Base-by-base conservation (phyloP, 2,888 invertebrate genomes). In the Tinea semifulvella region DNA sequence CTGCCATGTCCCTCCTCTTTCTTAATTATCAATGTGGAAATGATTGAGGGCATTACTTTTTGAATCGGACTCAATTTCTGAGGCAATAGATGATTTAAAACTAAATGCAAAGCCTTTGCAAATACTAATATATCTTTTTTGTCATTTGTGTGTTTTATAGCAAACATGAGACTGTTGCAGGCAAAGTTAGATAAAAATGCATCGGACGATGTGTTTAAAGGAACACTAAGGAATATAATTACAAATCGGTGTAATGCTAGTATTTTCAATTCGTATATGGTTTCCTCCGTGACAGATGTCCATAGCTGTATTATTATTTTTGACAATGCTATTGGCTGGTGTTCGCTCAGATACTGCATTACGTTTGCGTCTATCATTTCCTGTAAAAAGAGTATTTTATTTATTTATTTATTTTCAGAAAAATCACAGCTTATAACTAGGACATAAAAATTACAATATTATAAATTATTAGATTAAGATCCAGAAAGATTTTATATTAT, bases 101-200 rank as follows among this genome's bases (percentile, higher is more conserved):
- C 71, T 5, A 56, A 49, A 45, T 68, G 58, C 1, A 88, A 58
- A 47, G 80, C 84, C 55, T 63, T 63, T 14, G 65, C 54, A 5
- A 79, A 61, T 13, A 68, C 56, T 39, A 54, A 53, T 8, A 76
- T 49, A 36, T 71, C 61, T 2, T 57, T 51, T 42, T 65, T 58
- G 7, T 58, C 56, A 14, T 60, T 55, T 42, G 69, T 65, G 39
- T 60, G 58, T 50, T 77, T 80, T 1, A 85, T 81, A 1, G 84
- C 65, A 51, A 84, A 70, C 1, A 84, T 59, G 16, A 88, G 59
- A 44, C 77, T 82, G 49, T 82, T 76, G 44, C 82, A 76, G 4
- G 83, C 67, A 52, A 85, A 87, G 52, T 84, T 79, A 27, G 85
- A 70, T 10, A 88, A 57, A 51, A 84, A 87, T 1, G 71, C 63